phyloP scores from a whole-genome alignment of 1,140 invertebrate species.

The Drosophila quadrilineata region DNA sequence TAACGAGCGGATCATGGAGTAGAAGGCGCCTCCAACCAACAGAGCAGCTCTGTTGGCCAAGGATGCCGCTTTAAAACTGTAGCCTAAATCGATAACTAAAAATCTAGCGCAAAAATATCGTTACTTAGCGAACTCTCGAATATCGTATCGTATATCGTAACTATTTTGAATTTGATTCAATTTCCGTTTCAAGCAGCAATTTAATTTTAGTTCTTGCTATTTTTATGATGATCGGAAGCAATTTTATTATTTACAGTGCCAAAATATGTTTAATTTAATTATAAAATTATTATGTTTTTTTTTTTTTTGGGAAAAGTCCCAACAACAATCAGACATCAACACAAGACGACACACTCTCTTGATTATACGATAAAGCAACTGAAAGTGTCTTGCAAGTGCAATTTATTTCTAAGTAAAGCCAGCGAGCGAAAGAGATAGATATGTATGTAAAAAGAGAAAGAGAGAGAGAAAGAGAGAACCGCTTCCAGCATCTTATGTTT shows the following conservation, averaged over 20 bases:
- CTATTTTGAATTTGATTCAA: conserved; percentile 39
- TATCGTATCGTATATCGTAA: conserved; percentile 5
- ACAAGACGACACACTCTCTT: conserved; percentile 22
- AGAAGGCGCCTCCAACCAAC: conserved; percentile 31
- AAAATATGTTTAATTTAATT: conserved; percentile 79
- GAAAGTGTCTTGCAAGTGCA: conserved; percentile 44
- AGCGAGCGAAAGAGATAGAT: not conserved
- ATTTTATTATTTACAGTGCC: conserved; percentile 75
- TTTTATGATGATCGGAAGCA: conserved; percentile 45
- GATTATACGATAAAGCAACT: conserved; percentile 34
- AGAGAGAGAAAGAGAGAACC: not conserved
- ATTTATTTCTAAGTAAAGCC: conserved; percentile 37
- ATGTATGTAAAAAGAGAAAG: too few relatives aligned
- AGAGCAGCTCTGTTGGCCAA: conserved; percentile 41
- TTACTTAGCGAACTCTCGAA: conserved; percentile 29
- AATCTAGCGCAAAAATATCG: not conserved
- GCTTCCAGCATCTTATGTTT: conserved; percentile 19
- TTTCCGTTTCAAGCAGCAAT: conserved; percentile 58
- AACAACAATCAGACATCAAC: conserved; percentile 2
- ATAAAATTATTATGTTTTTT: conserved; percentile 60
- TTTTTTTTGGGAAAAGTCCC: conserved; percentile 1
- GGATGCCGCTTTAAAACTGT: conserved; percentile 37
- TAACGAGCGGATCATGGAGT: not conserved
- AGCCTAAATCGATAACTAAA: conserved; percentile 13
- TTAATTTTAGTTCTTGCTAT: conserved; percentile 55